phyloP scores from a whole-genome alignment of 2,797 vertebrate species.

The Microcaecilia unicolor region DNA sequence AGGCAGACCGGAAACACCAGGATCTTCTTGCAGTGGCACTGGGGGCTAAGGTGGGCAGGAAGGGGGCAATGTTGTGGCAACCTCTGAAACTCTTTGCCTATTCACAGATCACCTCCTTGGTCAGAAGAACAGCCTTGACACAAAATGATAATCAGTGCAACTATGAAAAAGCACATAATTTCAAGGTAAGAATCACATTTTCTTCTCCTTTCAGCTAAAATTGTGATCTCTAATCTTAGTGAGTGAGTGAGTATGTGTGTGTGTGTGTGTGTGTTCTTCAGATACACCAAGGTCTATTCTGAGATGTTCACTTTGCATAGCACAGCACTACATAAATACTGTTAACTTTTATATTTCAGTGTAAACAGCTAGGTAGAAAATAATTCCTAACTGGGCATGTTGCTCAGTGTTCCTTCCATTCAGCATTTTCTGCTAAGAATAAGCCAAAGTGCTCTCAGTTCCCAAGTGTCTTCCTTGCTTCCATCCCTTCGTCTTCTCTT shows the following conservation, averaged over 20 bases:
- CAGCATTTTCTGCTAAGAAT: neutral
- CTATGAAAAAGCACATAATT: constrained; percentile 97
- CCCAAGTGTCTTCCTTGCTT: too few species aligned
- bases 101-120: constrained; percentile 91
- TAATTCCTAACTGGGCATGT: too few species aligned
- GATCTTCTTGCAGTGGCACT: constrained; percentile 85
- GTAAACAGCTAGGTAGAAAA: too few species aligned
- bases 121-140: constrained; percentile 78
- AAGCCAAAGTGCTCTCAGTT: too few species aligned
- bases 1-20: constrained; percentile 74
- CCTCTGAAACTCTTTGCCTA: constrained; percentile 94
- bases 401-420: too few species aligned
- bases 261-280: too few species aligned
- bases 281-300: too few species aligned
- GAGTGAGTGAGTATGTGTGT: too few species aligned
- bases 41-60: constrained; percentile 81
- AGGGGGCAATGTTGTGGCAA: constrained; percentile 80
- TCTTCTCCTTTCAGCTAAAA: neutral
- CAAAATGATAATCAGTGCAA: constrained; percentile 85
- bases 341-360: too few species aligned
- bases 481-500: too few species aligned
- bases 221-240: neutral
- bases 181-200: constrained; percentile 74
- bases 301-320: too few species aligned
- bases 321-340: too few species aligned